phyloP scores from a whole-genome alignment of 1,140 invertebrate species.

The Drosophila murphyi region DNA sequence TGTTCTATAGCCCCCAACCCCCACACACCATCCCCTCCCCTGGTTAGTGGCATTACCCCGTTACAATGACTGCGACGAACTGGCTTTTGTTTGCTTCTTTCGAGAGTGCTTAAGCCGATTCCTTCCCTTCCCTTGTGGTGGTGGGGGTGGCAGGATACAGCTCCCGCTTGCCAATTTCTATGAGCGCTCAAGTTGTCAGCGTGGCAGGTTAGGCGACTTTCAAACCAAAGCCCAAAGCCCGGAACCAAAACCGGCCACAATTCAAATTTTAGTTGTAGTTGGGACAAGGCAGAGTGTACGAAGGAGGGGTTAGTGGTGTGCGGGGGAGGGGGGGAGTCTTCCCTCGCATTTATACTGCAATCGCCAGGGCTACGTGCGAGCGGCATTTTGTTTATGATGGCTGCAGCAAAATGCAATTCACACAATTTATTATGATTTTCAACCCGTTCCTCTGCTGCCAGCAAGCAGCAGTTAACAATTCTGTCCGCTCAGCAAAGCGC shows the following conservation, averaged over 20 bases:
- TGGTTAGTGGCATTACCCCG: slow-evolving; percentile 31
- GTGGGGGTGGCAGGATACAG: no score
- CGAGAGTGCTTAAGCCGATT: slow-evolving; percentile 80
- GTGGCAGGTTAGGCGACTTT: slow-evolving; percentile 7
- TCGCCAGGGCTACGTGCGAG: slow-evolving; percentile 37
- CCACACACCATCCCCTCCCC: not conserved
- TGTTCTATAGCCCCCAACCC: slow-evolving; percentile 50
- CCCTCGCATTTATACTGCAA: slow-evolving; percentile 51
- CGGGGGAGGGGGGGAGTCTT: not conserved
- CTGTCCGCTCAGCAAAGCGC: slow-evolving; percentile 1
- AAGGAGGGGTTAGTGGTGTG: no score
- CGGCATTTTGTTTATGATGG: slow-evolving; percentile 71
- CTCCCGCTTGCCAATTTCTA: slow-evolving; percentile 63
- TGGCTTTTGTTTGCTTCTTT: slow-evolving; percentile 79
- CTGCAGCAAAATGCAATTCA: slow-evolving; percentile 63
- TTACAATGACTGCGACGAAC: slow-evolving; percentile 68
- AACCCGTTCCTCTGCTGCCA: slow-evolving; percentile 28
- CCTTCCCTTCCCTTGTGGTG: slow-evolving; percentile 3
- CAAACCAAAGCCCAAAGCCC: slow-evolving; percentile 10
- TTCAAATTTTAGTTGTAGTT: slow-evolving; percentile 72
- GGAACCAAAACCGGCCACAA: slow-evolving; percentile 56
- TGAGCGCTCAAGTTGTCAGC: slow-evolving; percentile 75
- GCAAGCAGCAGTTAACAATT: slow-evolving; percentile 12
- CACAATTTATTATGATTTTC: slow-evolving; percentile 68
- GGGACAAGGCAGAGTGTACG: not conserved